phyloP scores from a whole-genome alignment of 2,888 invertebrate genomes.

The Harpagoxenus sublaevis region DNA sequence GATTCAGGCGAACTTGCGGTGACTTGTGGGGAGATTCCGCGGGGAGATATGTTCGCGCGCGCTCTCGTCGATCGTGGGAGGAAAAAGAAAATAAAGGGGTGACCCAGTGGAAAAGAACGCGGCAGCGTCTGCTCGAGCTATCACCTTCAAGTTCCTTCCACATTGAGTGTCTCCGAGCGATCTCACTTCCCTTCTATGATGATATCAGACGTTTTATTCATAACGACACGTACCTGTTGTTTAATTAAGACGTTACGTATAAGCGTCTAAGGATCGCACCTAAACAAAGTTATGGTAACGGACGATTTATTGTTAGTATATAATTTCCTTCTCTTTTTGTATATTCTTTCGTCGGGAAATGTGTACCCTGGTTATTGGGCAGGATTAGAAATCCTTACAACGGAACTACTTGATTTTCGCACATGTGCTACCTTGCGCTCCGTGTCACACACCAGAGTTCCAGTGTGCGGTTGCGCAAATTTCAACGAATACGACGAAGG shows the following conservation, averaged over 20 bases:
- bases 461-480: conserved; percentile 67
- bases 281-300: not conserved
- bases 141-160: conserved; percentile 22
- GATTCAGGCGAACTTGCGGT: not conserved
- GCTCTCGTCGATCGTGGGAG: not conserved
- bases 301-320: not conserved
- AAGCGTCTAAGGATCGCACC: not conserved
- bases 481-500: conserved; percentile 76
- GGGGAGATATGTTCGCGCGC: not conserved
- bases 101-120: conserved; percentile 10
- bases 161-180: not conserved
- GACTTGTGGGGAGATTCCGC: not conserved
- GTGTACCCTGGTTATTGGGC: not conserved
- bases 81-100: conserved; percentile 9
- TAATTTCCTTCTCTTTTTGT: not conserved
- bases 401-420: conserved; percentile 60
- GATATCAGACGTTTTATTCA: conserved; percentile 4
- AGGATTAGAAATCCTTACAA: conserved; percentile 30
- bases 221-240: not conserved
- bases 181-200: not conserved
- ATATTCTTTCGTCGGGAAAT: not conserved
- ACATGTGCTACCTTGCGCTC: conserved; percentile 48
- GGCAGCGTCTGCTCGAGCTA: not conserved
- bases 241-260: not conserved
- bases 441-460: conserved; percentile 55